Evolutionary conservation across 1,140 invertebrate genomes (phyloP), one percentile per base, ranked within the genome.

Genomic region (Ganaspis sp.): DNA sequence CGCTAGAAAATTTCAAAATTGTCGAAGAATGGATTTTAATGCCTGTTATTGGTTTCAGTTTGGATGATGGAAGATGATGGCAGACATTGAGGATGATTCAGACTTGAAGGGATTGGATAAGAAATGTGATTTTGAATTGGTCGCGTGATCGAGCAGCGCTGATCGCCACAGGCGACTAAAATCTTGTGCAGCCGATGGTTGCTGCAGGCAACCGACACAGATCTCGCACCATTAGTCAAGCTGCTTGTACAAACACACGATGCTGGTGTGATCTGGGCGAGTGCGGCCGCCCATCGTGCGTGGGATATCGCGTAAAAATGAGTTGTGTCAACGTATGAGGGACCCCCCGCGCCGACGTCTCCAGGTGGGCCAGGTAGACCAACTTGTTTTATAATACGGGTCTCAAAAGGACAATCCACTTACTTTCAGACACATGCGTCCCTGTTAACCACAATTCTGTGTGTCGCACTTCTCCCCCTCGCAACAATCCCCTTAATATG

Each of bases 251-350:
- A 81, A 81, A 82, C 76, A 80, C 75, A 77, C 73, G 75, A 73
- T 74, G 70, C 77, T 77, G 83, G 80, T 76, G 81, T 77, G 75
- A 73, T 23, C 79, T 75, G 81, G 85, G 86, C 77, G 75, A 85
- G 82, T 75, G 75, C 78, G 86, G 88, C 87, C 89, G 87, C 86
- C 85, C 86, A 87, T 87, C 84, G 86, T 84, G 88, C 87, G 86
- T 85, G 86, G 87, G 85, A 88, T 83, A 86, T 80, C 85, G 87
- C 86, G 88, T 90, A 90, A 89, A 90, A 91, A 88, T 89, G 87
- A 89, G 83, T 88, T 87, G 88, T 88, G 89, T 90, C 90, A 91
- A 90, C 89, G 88, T 87, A 82, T 83, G 69, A 53, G 42, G 73
- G 85, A 79, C 87, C 88, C 86, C 84, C 87, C 81, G 82, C 81